phyloP scores from a whole-genome alignment of 1,140 invertebrate species.

The Mycetomoellerius zeteki region DNA sequence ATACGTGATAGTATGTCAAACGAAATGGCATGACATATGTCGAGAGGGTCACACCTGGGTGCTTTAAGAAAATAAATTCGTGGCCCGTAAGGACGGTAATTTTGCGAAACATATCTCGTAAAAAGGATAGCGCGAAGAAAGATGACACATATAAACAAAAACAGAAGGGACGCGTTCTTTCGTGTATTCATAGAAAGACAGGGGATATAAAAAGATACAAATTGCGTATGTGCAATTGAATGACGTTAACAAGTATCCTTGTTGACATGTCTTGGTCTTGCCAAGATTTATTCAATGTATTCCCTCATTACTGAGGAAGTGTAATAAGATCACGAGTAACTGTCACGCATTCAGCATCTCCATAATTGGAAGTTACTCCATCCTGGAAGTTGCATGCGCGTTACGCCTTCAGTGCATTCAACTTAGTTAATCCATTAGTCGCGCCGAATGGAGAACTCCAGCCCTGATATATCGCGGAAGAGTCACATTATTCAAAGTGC shows the following conservation, averaged over 20 bases:
- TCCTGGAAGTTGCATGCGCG: constrained; percentile 11
- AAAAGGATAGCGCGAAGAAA: not conserved
- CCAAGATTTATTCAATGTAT: constrained; percentile 30
- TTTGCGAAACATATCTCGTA: constrained; percentile 23
- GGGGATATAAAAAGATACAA: not conserved
- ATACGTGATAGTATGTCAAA: constrained; percentile 20
- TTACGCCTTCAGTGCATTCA: constrained; percentile 16
- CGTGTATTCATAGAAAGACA: not conserved
- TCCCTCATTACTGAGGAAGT: not conserved
- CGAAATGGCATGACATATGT: not conserved
- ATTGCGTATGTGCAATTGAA: constrained; percentile 24
- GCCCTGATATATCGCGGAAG: constrained; percentile 12
- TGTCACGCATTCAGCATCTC: constrained; percentile 35
- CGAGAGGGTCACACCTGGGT: constrained; percentile 24
- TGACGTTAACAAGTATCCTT: not conserved
- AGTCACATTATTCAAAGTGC: constrained; percentile 9
- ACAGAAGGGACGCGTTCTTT: not conserved
- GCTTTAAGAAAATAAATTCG: constrained; percentile 36
- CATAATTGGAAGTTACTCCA: constrained; percentile 14
- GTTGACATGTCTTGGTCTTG: not conserved
- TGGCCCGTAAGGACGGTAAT: constrained; percentile 20
- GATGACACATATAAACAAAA: not conserved
- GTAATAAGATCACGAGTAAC: constrained; percentile 41
- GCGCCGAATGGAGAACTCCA: constrained; percentile 9
- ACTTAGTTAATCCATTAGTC: constrained; percentile 57